Conservation (phyloP, 2,888 invertebrate species). For the Esperia sulphurella region DNA sequence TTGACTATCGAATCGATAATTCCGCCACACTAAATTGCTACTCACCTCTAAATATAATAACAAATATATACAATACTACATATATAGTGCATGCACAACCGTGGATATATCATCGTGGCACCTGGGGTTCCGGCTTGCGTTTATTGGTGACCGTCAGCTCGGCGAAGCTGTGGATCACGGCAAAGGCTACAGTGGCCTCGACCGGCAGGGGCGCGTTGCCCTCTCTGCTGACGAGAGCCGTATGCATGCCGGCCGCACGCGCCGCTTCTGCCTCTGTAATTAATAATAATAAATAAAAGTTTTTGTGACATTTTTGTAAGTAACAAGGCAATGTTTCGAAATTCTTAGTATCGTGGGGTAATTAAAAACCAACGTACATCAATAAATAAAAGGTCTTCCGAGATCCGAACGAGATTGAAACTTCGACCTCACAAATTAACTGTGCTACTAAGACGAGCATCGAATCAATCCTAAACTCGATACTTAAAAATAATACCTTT, state of each 20-base stretch:
- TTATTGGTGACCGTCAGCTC: conserved; percentile 73
- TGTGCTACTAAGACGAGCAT: too few species aligned
- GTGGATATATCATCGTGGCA: conserved; percentile 36
- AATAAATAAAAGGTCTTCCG: too few species aligned
- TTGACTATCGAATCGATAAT: too few species aligned
- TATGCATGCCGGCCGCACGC: conserved; percentile 83
- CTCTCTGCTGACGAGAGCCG: conserved; percentile 85
- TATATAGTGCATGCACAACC: conserved; percentile 1
- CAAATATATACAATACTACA: neutral
- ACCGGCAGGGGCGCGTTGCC: conserved; percentile 87
- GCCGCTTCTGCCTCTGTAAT: conserved; percentile 91
- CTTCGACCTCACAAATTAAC: too few species aligned
- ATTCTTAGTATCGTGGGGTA: too few species aligned
- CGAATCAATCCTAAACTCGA: neutral
- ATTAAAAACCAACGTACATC: too few species aligned
- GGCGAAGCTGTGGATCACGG: conserved; percentile 80
- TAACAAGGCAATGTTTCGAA: too few species aligned
- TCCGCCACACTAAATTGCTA: neutral
- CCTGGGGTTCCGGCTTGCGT: conserved; percentile 67
- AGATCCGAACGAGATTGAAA: too few species aligned
- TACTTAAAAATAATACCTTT: conserved; percentile 78
- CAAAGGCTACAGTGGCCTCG: conserved; percentile 69
- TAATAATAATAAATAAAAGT: too few species aligned
- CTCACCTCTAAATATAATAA: neutral
- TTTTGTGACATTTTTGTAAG: too few species aligned